Conservation (phyloP, 2,888 invertebrate species). For the Siphlonurus alternatus region DNA sequence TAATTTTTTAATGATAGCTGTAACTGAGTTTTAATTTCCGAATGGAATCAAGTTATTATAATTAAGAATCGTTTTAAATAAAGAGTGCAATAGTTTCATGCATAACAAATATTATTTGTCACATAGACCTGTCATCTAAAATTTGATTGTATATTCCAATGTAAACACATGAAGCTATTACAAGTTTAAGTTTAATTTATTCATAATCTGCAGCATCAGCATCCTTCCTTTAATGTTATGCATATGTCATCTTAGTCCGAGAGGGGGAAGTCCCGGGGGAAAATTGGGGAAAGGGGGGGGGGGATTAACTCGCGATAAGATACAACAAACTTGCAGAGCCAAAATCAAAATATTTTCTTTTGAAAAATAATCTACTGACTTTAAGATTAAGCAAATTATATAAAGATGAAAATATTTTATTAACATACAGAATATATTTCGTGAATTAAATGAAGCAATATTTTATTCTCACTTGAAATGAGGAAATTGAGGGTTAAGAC, state of each 20-base stretch:
- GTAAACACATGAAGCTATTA: background rate
- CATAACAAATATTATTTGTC: no score
- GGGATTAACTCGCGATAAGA: background rate
- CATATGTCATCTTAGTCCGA: background rate
- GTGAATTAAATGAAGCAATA: background rate
- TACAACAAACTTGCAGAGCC: background rate
- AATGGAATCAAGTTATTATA: no score
- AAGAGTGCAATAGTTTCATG: no score
- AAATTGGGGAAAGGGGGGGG: background rate
- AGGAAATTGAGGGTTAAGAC: no score
- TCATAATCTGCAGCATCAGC: background rate
- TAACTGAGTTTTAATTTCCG: no score
- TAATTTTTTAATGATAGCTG: no score
- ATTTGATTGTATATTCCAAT: background rate
- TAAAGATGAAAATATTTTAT: no score
- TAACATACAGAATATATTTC: background rate
- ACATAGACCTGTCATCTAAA: no score
- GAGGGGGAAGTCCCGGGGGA: background rate
- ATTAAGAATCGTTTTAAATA: no score
- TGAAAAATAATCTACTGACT: background rate
- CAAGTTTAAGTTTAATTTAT: background rate
- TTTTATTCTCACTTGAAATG: background rate
- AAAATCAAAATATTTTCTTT: background rate
- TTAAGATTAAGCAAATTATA: background rate
- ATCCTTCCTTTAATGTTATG: background rate